phyloP scores from a whole-genome alignment of 2,797 vertebrate genomes.

The Lagocephalus sceleratus region DNA sequence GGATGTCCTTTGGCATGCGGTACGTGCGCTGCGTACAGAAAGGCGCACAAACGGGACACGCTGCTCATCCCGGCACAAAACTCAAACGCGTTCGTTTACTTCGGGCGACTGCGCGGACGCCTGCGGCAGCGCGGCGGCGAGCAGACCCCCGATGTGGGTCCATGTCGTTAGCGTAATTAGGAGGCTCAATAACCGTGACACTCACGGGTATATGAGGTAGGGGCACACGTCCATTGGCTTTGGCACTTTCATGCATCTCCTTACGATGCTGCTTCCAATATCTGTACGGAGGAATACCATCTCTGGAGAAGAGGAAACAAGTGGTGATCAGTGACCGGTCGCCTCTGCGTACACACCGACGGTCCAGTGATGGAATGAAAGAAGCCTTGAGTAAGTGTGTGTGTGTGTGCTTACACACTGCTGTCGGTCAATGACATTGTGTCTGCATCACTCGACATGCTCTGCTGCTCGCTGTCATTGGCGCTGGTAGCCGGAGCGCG shows the following conservation, averaged over 20 bases:
- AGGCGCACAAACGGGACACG: background rate
- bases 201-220: slow-evolving; percentile 98
- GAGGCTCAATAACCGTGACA: slow-evolving; percentile 9
- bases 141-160: too few species aligned
- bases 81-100: too few species aligned
- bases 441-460: slow-evolving; percentile 95
- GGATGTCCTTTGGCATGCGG: slow-evolving; percentile 94
- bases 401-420: slow-evolving; percentile 85
- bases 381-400: background rate
- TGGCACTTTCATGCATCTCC: slow-evolving; percentile 96
- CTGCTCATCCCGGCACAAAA: too few species aligned
- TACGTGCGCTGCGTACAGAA: slow-evolving; percentile 81
- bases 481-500: slow-evolving; percentile 90
- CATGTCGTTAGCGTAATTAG: background rate
- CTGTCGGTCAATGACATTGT: slow-evolving; percentile 94
- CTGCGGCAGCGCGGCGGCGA: too few species aligned
- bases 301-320: slow-evolving; percentile 68
- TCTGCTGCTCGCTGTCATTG: slow-evolving; percentile 97
- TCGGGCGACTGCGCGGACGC: too few species aligned
- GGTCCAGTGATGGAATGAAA: background rate
- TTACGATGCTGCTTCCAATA: slow-evolving; percentile 92
- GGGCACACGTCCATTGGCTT: slow-evolving; percentile 91
- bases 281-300: slow-evolving; percentile 91
- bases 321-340: background rate
- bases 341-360: background rate